Base-by-base conservation (phyloP, 2,113 vertebrate species). In the Epinephelus lanceolatus region DNA sequence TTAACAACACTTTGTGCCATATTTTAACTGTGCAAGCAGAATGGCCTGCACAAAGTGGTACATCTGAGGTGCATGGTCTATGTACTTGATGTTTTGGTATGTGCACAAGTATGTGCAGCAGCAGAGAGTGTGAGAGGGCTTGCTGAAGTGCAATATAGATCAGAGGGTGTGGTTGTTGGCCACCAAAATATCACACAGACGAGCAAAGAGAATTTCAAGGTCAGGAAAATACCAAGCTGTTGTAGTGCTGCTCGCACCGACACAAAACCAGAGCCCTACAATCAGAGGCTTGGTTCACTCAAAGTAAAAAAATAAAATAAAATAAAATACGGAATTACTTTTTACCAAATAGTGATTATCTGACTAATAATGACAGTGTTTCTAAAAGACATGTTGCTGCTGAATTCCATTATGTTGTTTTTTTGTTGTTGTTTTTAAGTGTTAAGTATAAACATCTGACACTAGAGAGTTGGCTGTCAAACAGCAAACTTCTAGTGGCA, bases 201-300 rank as follows among this genome's bases (percentile, higher is more conserved):
- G 2, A 19, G 15, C 9, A 23, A 65, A 23, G 9, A n/a, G 8
- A 62, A 37, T 75, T 76, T 21, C 14, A 23, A 23, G 63, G 63
- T 18, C 19, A 13, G 10, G 14, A 69, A 59, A 69, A 60, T 47
- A 21, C 8, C 14, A 49, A 37, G 37, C 13, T 51, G 13, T 19
- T 77, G 6, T 13, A 56, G 33, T 13, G 1, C 66, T 42, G 27
- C 27, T 59, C n/a, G 30, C 4, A 6, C 3, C 3, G 13, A 17
- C 51, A 57, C 5, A 23, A 47, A 76, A 68, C 67, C 12, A 66
- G 18, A 76, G 23, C 12, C 17, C 49, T 45, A 15, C n/a, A 76
- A 1, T 66, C 55, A 42, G 1, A 66, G 33, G 21, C 9, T 51
- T 10, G 11, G 56, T 52, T 33, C 4, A 51, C 2, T n/a, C 10